A percentile compares a stretch with the other conserved stretches of the same genome.
Evolutionary conservation across 2,888 invertebrate species (phyloP).

Genomic region (Anorthoa munda): DNA sequence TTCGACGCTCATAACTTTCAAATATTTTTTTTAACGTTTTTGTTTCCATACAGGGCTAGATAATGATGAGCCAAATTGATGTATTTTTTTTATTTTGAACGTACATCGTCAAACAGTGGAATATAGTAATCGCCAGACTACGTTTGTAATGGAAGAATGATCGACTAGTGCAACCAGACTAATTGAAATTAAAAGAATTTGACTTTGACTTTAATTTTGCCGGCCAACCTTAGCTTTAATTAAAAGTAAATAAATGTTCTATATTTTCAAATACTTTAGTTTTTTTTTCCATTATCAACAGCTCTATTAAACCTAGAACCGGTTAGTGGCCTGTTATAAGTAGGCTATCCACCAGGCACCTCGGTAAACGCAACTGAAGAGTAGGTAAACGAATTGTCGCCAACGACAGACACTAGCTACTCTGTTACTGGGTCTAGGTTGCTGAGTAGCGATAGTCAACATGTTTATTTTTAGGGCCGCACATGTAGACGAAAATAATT

Average conservation of each 20-base stretch:
- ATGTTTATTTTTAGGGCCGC: slow-evolving; percentile 26
- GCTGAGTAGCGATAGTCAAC: slow-evolving; percentile 24
- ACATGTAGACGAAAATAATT: not conserved
- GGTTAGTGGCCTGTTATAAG: slow-evolving; percentile 32
- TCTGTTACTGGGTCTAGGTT: slow-evolving; percentile 62
- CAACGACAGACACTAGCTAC: slow-evolving; percentile 34
- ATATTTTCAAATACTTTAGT: not conserved
- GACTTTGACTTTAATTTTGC: too few species aligned
- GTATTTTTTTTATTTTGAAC: too few species aligned
- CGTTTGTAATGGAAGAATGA: too few species aligned
- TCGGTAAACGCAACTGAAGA: slow-evolving; percentile 5
- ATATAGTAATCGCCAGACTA: too few species aligned
- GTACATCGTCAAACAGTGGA: too few species aligned
- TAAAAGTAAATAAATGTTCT: not conserved
- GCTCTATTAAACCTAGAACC: slow-evolving; percentile 39
- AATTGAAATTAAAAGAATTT: too few species aligned
- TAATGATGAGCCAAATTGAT: too few species aligned
- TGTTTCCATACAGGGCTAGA: too few species aligned
- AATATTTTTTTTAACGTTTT: too few species aligned
- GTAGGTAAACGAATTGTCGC: slow-evolving; percentile 21
- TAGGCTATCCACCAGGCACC: slow-evolving; percentile 49
- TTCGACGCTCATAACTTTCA: too few species aligned
- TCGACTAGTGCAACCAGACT: too few species aligned
- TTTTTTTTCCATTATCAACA: slow-evolving; percentile 20
- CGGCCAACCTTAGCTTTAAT: not conserved